These are phyloP conservation scores for Microtus pennsylvanicus DNA, from an alignment of 2,113 vertebrate species.

Conservation along the genomic window DNA sequence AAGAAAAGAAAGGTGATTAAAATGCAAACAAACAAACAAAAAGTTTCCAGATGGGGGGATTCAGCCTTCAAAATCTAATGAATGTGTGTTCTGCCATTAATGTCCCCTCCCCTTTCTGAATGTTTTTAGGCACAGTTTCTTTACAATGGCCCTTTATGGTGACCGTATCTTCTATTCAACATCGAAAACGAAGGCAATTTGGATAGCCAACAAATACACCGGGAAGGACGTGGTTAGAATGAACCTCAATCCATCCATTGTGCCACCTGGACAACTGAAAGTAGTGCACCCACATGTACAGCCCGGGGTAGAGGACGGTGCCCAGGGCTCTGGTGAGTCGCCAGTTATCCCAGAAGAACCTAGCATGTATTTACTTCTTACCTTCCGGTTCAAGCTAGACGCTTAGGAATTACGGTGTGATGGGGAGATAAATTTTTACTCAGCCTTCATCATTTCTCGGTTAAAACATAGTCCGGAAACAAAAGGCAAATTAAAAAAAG, in stretches of 20 bases:
- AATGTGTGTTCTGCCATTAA: neutral
- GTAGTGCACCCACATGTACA: slow-evolving; percentile 91
- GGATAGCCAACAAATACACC: slow-evolving; percentile 89
- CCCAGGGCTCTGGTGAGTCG: slow-evolving; percentile 82
- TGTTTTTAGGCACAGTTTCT: slow-evolving; percentile 84
- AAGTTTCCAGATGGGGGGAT: neutral
- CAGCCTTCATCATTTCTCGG: neutral
- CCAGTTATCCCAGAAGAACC: neutral
- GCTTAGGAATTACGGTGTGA: neutral
- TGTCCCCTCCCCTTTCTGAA: neutral
- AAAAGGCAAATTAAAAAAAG: neutral
- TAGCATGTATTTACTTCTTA: neutral
- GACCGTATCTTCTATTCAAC: slow-evolving; percentile 92
- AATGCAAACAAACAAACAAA: neutral
- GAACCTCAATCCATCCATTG: slow-evolving; percentile 82
- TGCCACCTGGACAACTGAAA: slow-evolving; percentile 87
- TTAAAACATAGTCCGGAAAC: neutral
- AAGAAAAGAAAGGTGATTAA: slow-evolving; percentile 29
- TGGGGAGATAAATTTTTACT: neutral
- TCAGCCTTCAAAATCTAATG: neutral
- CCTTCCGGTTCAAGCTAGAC: neutral
- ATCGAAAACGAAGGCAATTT: slow-evolving; percentile 86
- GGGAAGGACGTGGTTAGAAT: slow-evolving; percentile 89
- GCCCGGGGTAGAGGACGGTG: slow-evolving; percentile 74
- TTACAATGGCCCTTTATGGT: slow-evolving; percentile 90